Base-by-base conservation (phyloP, 1,140 invertebrate species). In the Orius laevigatus region DNA sequence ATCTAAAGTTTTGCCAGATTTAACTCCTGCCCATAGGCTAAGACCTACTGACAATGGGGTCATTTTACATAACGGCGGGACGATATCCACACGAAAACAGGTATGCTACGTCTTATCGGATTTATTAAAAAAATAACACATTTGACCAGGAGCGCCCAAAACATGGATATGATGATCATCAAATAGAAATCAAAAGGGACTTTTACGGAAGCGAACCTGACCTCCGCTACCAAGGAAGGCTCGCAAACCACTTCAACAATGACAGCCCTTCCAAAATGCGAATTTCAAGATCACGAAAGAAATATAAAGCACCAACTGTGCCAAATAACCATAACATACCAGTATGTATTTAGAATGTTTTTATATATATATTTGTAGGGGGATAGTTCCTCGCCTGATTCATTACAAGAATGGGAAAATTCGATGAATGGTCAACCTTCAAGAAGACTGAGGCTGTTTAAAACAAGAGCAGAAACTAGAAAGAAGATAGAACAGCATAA, bases 41-140 rank as follows among this genome's bases (percentile, higher is more conserved):
- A 70, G 79, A 33, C 71, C 74, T 41, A 86, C 82, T 5, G 74
- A 82, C 60, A 86, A 87, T 66, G 83, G 82, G 15, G 75, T 73
- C 53, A 82, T 84, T 54, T 64, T 86, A 32, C 80, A 82, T 48
- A 76, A 77, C 10, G 80, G 79, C 5, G 83, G 82, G 10, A 85
- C 83, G 49, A 46, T 51, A 14, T 51, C 42, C 33, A n/a, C 19
- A 10, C 36, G 33, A 14, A 44, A 45, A 38, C 42, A 12, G 49
- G 42, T 36, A 20, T 36, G n/a, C 12, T 32, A 32, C 16, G 5
- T 43, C 18, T 43, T 19, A 43, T 43, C 15, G n/a, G n/a, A 43
- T 15, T 43, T 16, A 43, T 11, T 19, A 16, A 16, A 5, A 16
- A 12, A 11, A 16, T 16, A 43, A 16, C 16, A 36, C 32, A 35